Evolutionary conservation across 2,797 vertebrate genomes (phyloP).

Genomic region (Cossypha niveicapilla): DNA sequence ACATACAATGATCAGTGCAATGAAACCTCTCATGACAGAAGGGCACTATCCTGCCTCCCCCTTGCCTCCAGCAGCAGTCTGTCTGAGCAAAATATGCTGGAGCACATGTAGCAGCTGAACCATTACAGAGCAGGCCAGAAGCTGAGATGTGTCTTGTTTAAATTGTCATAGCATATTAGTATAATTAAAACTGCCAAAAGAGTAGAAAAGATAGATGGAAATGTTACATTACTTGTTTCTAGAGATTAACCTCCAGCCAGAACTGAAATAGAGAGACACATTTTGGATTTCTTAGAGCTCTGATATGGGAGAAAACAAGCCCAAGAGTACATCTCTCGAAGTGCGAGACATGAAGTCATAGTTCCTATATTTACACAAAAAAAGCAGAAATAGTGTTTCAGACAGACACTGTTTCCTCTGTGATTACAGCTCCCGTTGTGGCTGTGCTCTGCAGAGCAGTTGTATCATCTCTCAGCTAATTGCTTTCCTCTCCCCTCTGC

Average conservation of each 20-base stretch:
- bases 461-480: background rate
- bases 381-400: constrained; percentile 44
- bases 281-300: constrained; percentile 39
- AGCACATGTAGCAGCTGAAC: constrained; percentile 61
- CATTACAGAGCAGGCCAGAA: constrained; percentile 61
- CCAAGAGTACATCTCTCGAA: background rate
- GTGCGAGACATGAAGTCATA: constrained; percentile 54
- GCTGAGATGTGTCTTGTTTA: constrained; percentile 61
- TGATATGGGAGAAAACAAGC: constrained; percentile 33
- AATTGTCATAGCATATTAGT: constrained; percentile 71
- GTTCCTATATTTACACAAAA: constrained; percentile 40
- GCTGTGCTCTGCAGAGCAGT: background rate
- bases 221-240: constrained; percentile 51
- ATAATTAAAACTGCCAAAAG: constrained; percentile 65
- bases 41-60: constrained; percentile 41
- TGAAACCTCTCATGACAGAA: constrained; percentile 72
- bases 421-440: background rate
- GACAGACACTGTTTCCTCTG: constrained; percentile 7
- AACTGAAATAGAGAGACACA: constrained; percentile 1
- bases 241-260: constrained; percentile 54
- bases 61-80: constrained; percentile 60
- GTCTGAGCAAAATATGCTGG: constrained; percentile 57
- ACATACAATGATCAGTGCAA: constrained; percentile 62
- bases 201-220: constrained; percentile 55
- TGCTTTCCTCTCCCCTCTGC: background rate